A percentile compares a stretch with the other conserved stretches of the same genome.
These are phyloP conservation scores for Colletes latitarsis DNA, from an alignment of 1,140 invertebrate species.

Conservation along the genomic window DNA sequence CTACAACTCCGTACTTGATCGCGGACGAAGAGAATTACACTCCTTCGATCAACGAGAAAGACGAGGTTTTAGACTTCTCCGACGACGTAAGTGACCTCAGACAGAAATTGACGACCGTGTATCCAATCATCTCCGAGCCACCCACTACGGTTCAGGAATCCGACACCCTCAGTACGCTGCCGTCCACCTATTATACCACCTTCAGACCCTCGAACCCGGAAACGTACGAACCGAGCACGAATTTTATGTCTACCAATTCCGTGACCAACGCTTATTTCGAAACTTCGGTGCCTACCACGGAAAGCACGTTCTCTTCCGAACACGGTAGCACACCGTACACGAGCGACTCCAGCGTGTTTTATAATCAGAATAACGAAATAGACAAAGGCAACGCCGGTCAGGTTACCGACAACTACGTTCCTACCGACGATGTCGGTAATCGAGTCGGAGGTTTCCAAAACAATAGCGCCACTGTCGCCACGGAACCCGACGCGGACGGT, in stretches of 20 bases:
- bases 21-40: conserved; percentile 76
- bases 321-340: conserved; percentile 73
- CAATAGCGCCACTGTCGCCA: conserved; percentile 70
- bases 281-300: background rate
- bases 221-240: conserved; percentile 35
- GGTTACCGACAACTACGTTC: background rate
- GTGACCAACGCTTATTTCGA: background rate
- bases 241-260: background rate
- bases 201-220: conserved; percentile 20
- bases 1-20: conserved; percentile 62
- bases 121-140: conserved; percentile 59
- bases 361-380: conserved; percentile 2
- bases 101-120: conserved; percentile 77
- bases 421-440: conserved; percentile 58
- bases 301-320: conserved; percentile 57
- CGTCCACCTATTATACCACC: conserved; percentile 75
- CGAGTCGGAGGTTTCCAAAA: conserved; percentile 81
- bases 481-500: conserved; percentile 76
- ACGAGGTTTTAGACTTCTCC: conserved; percentile 89
- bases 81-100: conserved; percentile 81
- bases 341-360: conserved; percentile 40
- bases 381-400: background rate
- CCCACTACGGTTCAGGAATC: conserved; percentile 30
- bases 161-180: conserved; percentile 19
- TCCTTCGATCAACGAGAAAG: conserved; percentile 84